These are phyloP conservation scores for Pachycephala philippinensis DNA, from an alignment of 2,113 vertebrate species.

Conservation along the genomic window DNA sequence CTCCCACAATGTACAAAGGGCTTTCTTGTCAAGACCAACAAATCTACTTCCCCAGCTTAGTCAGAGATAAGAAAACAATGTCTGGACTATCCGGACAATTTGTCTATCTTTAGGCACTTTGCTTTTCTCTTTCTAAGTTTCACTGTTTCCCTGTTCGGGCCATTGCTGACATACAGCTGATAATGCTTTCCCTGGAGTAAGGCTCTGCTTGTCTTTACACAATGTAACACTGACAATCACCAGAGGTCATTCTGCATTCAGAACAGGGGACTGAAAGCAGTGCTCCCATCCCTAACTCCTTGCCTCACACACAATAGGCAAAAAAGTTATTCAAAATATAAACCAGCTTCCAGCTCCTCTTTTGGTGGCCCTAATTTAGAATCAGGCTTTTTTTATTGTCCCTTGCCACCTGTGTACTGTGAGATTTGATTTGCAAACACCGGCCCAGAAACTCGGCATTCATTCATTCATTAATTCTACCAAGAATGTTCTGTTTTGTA, in stretches of 20 bases:
- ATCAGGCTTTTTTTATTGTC: background rate
- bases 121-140: conserved; percentile 6
- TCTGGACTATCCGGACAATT: background rate
- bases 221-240: background rate
- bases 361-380: background rate
- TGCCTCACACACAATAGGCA: background rate
- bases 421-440: background rate
- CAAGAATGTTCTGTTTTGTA: conserved; percentile 33
- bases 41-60: conserved; percentile 5
- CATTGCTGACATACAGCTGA: background rate
- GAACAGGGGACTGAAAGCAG: background rate
- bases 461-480: conserved; percentile 46
- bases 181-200: background rate
- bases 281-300: background rate
- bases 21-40: conserved; percentile 10
- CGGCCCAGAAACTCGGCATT: background rate
- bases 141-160: background rate
- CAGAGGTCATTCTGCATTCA: background rate
- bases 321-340: background rate
- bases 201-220: background rate
- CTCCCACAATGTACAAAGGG: background rate
- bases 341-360: background rate
- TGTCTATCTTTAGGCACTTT: background rate
- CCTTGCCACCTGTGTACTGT: background rate
- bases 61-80: conserved; percentile 20